Evolutionary conservation across 1,140 invertebrate species (phyloP).

Genomic region (Contarinia nasturtii): DNA sequence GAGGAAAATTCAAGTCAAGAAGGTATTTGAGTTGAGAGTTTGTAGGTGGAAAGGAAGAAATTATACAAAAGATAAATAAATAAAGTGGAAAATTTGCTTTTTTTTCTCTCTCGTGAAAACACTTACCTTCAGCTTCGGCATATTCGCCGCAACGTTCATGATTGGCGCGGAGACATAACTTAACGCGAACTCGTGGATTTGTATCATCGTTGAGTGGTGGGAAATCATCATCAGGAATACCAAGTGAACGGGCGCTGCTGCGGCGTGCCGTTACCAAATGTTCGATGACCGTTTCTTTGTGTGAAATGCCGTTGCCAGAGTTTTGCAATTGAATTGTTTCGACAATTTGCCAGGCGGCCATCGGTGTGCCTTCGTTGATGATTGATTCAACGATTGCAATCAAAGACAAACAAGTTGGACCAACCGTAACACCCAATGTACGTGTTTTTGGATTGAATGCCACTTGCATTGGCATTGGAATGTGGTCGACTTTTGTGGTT

Average conservation of each 20-base stretch:
- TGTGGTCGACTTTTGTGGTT: conserved; percentile 64
- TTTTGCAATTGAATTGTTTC: conserved; percentile 46
- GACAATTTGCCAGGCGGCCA: conserved; percentile 46
- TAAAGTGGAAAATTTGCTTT: too few relatives aligned
- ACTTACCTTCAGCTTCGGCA: conserved; percentile 61
- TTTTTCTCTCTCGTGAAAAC: neutral
- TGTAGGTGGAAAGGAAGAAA: too few relatives aligned
- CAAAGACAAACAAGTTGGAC: conserved; percentile 49
- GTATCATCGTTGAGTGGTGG: conserved; percentile 30
- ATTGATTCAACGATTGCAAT: conserved; percentile 49
- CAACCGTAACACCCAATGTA: conserved; percentile 54
- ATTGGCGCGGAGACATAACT: conserved; percentile 56
- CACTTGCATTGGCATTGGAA: conserved; percentile 59
- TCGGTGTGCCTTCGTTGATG: conserved; percentile 31
- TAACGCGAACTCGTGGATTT: conserved; percentile 48
- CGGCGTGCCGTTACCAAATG: conserved; percentile 24
- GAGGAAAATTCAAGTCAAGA: too few relatives aligned
- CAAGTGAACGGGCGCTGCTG: conserved; percentile 26
- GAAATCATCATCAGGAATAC: conserved; percentile 25
- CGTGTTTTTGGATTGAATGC: conserved; percentile 59
- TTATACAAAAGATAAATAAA: neutral
- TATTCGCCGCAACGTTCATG: conserved; percentile 66
- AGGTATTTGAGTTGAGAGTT: too few relatives aligned
- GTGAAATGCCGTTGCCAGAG: conserved; percentile 41
- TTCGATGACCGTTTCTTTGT: conserved; percentile 44